Evolutionary conservation across 2,113 vertebrate species (phyloP).

Genomic region (Actinemys pallida): DNA sequence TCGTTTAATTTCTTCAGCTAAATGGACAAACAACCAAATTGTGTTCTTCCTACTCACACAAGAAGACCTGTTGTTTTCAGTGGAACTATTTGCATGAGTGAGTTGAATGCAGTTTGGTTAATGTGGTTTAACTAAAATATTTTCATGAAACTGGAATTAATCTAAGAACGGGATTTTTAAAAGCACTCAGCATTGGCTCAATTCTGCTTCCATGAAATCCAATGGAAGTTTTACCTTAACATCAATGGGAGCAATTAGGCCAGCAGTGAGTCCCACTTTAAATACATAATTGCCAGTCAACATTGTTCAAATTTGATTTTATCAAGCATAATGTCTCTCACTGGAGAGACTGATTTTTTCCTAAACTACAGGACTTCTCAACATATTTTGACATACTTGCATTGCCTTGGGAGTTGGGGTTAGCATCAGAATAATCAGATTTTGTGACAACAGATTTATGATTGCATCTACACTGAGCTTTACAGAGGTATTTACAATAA

Average conservation of each 20-base stretch:
- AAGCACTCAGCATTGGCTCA: neutral
- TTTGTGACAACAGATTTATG: neutral
- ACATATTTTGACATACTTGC: fast-evolving
- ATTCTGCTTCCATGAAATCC: neutral
- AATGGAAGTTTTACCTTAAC: neutral
- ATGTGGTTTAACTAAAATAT: neutral
- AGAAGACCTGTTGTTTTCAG: neutral
- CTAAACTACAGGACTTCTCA: neutral
- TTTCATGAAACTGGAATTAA: neutral
- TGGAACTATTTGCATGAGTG: neutral
- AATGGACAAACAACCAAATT: neutral
- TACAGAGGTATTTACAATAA: neutral
- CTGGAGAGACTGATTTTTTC: neutral
- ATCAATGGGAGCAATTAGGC: neutral
- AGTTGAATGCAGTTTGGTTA: neutral
- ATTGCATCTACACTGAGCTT: neutral
- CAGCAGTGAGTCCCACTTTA: neutral
- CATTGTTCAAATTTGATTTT: neutral
- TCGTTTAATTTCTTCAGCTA: neutral
- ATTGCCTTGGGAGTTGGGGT: neutral
- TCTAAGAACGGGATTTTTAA: neutral
- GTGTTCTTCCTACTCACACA: neutral
- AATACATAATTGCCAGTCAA: neutral
- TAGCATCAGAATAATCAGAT: neutral
- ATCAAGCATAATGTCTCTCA: neutral